These are phyloP conservation scores for Rhopalosiphum maidis DNA, from an alignment of 1,140 invertebrate genomes.

Conservation along the genomic window DNA sequence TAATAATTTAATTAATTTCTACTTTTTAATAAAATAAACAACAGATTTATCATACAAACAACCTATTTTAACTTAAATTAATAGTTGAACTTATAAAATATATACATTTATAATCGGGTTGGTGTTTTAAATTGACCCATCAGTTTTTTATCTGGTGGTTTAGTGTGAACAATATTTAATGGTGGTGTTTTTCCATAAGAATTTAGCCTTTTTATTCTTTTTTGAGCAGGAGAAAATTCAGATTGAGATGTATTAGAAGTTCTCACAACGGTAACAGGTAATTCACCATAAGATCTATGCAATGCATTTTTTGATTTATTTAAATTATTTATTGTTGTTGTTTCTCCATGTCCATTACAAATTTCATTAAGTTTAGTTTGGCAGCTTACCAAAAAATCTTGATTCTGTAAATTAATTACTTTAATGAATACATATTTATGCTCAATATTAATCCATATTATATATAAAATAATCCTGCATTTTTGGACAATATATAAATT, in stretches of 20 bases:
- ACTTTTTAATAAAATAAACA: not conserved
- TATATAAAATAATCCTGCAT: not conserved
- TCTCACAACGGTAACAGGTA: not conserved
- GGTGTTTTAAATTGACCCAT: slow-evolving; percentile 43
- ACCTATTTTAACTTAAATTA: slow-evolving; percentile 3
- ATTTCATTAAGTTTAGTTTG: slow-evolving; percentile 39
- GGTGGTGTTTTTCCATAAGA: slow-evolving; percentile 47
- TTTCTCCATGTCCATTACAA: not conserved
- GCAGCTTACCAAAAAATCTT: slow-evolving; percentile 38
- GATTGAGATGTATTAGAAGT: slow-evolving; percentile 21
- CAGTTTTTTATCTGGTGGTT: slow-evolving; percentile 39
- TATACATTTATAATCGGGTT: not conserved
- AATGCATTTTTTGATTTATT: not conserved
- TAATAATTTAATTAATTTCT: not conserved
- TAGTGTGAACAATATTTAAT: slow-evolving; percentile 48
- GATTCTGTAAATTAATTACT: slow-evolving; percentile 6
- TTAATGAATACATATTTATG: not conserved
- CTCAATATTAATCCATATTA: not conserved
- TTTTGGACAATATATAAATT: not conserved
- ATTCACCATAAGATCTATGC: not conserved
- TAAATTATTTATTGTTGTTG: not conserved
- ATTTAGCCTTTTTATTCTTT: slow-evolving; percentile 43
- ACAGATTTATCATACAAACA: not conserved
- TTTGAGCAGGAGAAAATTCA: slow-evolving; percentile 28
- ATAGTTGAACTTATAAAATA: not conserved